Percentiles rank a stretch among this genome's conserved stretches.
These are phyloP conservation scores for Dryococelus australis DNA, from an alignment of 2,888 invertebrate genomes.

Conservation along the genomic window DNA sequence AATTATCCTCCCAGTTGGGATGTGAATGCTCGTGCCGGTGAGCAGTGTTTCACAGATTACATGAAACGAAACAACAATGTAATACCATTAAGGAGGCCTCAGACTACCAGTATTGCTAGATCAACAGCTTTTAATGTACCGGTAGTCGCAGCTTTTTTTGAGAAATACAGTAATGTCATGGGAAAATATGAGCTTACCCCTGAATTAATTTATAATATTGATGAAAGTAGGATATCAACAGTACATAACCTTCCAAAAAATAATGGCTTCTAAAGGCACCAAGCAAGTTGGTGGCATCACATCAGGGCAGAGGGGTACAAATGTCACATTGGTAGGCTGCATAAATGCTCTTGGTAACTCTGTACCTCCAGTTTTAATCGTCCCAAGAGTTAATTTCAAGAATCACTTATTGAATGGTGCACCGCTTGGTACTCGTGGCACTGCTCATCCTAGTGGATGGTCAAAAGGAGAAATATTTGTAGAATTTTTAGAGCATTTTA, in stretches of 20 bases:
- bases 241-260: constrained; percentile 50
- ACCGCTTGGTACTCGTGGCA: constrained; percentile 43
- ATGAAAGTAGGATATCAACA: constrained; percentile 36
- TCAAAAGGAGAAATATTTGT: too few relatives aligned
- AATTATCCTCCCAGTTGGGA: not conserved
- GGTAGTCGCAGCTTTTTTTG: not conserved
- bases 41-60: not conserved
- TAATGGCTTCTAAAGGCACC: constrained; percentile 49
- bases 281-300: constrained; percentile 49
- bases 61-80: not conserved
- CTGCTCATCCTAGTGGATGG: constrained; percentile 41
- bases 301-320: constrained; percentile 25
- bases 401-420: constrained; percentile 46
- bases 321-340: too few relatives aligned
- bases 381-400: constrained; percentile 47
- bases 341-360: too few relatives aligned
- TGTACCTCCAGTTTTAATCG: too few relatives aligned
- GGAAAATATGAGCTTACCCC: not conserved
- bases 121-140: not conserved
- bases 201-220: not conserved
- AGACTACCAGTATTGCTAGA: not conserved
- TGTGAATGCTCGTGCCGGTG: not conserved
- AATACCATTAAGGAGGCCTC: not conserved
- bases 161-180: too few relatives aligned
- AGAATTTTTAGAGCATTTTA: too few relatives aligned